Conservation (phyloP, 2,113 vertebrate species). For the Vulpes ferrilata region DNA sequence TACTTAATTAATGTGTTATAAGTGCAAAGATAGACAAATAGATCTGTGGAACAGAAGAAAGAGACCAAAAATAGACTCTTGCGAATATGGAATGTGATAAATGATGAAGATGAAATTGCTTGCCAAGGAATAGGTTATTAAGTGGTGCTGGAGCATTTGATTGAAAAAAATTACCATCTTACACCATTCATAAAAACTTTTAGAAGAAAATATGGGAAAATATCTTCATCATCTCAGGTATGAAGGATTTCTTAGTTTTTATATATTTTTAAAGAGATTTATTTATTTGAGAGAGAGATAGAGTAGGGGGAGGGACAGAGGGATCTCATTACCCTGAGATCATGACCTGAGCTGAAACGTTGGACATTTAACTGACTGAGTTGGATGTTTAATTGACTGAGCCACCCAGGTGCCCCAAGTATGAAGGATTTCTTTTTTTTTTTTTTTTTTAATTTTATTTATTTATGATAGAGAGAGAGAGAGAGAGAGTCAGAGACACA, state of each 20-base stretch:
- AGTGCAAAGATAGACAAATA: not conserved
- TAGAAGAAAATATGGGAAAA: not conserved
- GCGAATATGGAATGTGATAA: not conserved
- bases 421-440: conserved; percentile 23
- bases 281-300: not conserved
- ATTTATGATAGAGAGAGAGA: no score
- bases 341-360: no score
- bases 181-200: conserved; percentile 1
- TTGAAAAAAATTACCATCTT: not conserved
- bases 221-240: not conserved
- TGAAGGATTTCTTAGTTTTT: conserved; percentile 22
- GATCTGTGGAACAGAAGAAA: not conserved
- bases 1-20: conserved; percentile 14
- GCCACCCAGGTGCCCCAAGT: not conserved
- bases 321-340: no score
- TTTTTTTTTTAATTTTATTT: no score
- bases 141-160: not conserved
- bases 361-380: not conserved
- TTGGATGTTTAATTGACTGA: not conserved
- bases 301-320: not conserved
- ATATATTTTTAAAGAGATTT: not conserved
- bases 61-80: conserved; percentile 1
- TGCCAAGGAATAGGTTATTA: not conserved
- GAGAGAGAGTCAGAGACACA: no score
- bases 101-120: not conserved